phyloP scores from a whole-genome alignment of 2,888 invertebrate genomes.

The Rhagium mordax region DNA sequence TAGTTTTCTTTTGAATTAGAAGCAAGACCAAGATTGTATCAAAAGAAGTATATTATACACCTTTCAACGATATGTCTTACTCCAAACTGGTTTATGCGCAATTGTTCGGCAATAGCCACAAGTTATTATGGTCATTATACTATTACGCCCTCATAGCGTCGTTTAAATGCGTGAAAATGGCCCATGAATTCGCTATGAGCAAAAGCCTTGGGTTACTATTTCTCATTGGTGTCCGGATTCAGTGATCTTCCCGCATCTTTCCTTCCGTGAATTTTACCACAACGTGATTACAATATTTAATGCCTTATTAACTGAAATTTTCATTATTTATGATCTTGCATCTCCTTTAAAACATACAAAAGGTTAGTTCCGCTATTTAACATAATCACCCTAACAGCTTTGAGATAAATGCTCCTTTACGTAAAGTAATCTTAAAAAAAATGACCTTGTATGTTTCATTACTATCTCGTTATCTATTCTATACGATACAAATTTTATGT shows the following conservation, averaged over 20 bases:
- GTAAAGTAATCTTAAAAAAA: conserved; percentile 3
- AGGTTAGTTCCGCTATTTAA: conserved; percentile 44
- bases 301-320: conserved; percentile 44
- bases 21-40: conserved; percentile 37
- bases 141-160: conserved; percentile 70
- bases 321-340: conserved; percentile 33
- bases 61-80: conserved; percentile 66
- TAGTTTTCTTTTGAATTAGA: conserved; percentile 33
- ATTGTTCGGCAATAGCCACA: conserved; percentile 69
- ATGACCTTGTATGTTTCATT: neutral
- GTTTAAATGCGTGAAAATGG: conserved; percentile 69
- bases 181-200: conserved; percentile 66
- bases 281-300: conserved; percentile 42
- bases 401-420: neutral
- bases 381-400: neutral
- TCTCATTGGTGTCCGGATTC: conserved; percentile 50
- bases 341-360: conserved; percentile 42
- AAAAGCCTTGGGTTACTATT: conserved; percentile 64
- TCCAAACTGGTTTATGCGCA: conserved; percentile 69
- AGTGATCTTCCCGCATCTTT: conserved; percentile 52
- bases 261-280: conserved; percentile 49
- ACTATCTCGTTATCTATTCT: neutral
- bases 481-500: neutral
- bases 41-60: conserved; percentile 57
- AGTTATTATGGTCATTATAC: conserved; percentile 70